A percentile compares a stretch with the other conserved stretches of the same genome.
Conservation (phyloP, 2,888 invertebrate genomes). For the Drosophila paucipuncta region DNA sequence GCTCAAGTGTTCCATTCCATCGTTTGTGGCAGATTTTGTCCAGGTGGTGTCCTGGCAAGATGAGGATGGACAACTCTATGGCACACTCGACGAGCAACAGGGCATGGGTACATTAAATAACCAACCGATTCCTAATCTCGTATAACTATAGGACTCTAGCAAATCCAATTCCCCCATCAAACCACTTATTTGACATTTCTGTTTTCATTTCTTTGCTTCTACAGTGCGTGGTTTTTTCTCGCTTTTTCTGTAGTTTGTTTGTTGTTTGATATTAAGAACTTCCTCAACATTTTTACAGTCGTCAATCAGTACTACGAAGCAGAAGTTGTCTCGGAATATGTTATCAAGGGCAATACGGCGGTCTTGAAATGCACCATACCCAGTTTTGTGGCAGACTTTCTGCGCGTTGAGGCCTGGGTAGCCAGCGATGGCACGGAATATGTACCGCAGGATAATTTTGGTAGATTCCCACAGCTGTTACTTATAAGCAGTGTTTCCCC, state of each 20-base stretch:
- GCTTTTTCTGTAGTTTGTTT: conserved; percentile 3
- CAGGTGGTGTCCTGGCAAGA: conserved; percentile 90
- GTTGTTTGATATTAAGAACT: conserved; percentile 3
- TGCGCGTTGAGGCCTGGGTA: conserved; percentile 94
- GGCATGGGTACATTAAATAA: conserved; percentile 64
- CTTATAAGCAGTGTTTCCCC: conserved; percentile 23
- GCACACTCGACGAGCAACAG: conserved; percentile 82
- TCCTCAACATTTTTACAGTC: conserved; percentile 86
- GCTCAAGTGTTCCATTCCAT: conserved; percentile 91
- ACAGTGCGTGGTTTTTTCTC: conserved; percentile 8
- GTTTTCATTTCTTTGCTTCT: conserved; percentile 21
- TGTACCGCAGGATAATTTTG: conserved; percentile 90
- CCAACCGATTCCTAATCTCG: background rate
- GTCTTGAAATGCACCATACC: conserved; percentile 95
- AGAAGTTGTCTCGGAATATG: conserved; percentile 95
- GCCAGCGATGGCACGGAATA: conserved; percentile 89
- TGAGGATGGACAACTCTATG: conserved; percentile 86
- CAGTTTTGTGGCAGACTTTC: conserved; percentile 95
- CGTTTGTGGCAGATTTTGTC: conserved; percentile 91
- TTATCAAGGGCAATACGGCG: conserved; percentile 94
- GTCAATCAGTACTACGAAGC: conserved; percentile 95
- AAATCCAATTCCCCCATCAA: conserved; percentile 1
- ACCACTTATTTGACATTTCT: conserved; percentile 6
- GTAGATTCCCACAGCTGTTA: conserved; percentile 85
- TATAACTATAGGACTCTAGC: background rate